Evolutionary conservation across 2,888 invertebrate species (phyloP).

Genomic region (Antitype chi): DNA sequence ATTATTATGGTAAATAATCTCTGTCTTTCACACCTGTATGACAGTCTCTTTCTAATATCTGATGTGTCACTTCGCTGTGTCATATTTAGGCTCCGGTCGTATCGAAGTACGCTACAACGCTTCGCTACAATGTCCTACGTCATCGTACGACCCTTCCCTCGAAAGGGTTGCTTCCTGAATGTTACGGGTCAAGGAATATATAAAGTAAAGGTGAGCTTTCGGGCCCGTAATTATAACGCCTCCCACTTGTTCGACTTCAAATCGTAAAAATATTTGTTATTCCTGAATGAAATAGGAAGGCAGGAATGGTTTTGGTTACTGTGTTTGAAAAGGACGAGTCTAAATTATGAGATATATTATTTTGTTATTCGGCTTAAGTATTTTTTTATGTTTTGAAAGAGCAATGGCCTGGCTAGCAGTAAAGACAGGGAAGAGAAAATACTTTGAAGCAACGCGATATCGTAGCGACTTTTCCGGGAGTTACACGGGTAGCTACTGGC

Average conservation of each 20-base stretch:
- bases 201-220: conserved; percentile 37
- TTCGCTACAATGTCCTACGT: conserved; percentile 25
- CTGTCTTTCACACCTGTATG: background rate
- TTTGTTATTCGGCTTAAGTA: conserved; percentile 11
- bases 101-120: conserved; percentile 26
- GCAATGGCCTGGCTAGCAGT: background rate
- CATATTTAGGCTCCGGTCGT: conserved; percentile 9
- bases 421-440: background rate
- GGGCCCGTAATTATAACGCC: conserved; percentile 28
- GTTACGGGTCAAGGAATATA: conserved; percentile 45
- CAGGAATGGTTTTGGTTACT: background rate
- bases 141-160: conserved; percentile 28
- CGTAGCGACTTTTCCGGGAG: background rate
- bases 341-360: conserved; percentile 6
- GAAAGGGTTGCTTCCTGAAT: conserved; percentile 51
- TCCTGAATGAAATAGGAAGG: background rate
- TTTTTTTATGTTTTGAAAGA: conserved; percentile 14
- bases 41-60: background rate
- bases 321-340: conserved; percentile 21
- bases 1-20: background rate
- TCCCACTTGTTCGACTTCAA: conserved; percentile 21
- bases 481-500: background rate
- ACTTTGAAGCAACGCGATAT: background rate
- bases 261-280: conserved; percentile 27
- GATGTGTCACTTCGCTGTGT: conserved; percentile 5